Evolutionary conservation across 2,888 invertebrate genomes (phyloP), one percentile per base, ranked within the genome.

Genomic region (Aphidoletes aphidimyza): DNA sequence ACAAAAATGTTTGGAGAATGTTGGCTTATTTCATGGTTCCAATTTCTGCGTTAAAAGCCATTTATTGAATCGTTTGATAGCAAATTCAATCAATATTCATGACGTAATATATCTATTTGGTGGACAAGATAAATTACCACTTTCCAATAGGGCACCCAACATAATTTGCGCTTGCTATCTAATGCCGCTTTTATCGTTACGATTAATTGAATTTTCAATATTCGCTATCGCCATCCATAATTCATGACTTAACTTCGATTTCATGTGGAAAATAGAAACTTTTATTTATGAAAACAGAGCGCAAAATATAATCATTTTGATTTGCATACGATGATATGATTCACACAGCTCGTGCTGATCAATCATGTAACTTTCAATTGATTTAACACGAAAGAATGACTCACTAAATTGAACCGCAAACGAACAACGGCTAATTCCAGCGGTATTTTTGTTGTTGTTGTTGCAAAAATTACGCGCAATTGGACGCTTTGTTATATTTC

Each of bases 131-230:
- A 69, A 69, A 69, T 69, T 0, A 14, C 22, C 26, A 22, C 69
- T 69, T 14, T 30, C 69, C 30, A 69, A 30, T 14, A 47, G 3
- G 11, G 30, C 54, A 1, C 9, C 19, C 54, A 54, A 54, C n/a
- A 54, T 3, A 54, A 54, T 54, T 22, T 54, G n/a, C 54, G 22
- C n/a, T 54, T 22, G 17, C 47, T 47, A 47, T 17, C 47, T 11
- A 11, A 8, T 22, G 22, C 22, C 22, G 54, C n/a, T 54, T 47
- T 19, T 19, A 47, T 47, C 47, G 47, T 47, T 47, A 22, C 54
- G 54, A 54, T 54, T 54, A 54, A 54, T 54, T 54, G 54, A 54
- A 54, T 54, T 54, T 47, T 47, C n/a, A n/a, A 47, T 47, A 17
- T 54, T 54, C 22, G n/a, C 54, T 22, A 54, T n/a, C 9, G 22